phyloP scores from a whole-genome alignment of 2,888 invertebrate genomes.

The Serrognathus titanus region DNA sequence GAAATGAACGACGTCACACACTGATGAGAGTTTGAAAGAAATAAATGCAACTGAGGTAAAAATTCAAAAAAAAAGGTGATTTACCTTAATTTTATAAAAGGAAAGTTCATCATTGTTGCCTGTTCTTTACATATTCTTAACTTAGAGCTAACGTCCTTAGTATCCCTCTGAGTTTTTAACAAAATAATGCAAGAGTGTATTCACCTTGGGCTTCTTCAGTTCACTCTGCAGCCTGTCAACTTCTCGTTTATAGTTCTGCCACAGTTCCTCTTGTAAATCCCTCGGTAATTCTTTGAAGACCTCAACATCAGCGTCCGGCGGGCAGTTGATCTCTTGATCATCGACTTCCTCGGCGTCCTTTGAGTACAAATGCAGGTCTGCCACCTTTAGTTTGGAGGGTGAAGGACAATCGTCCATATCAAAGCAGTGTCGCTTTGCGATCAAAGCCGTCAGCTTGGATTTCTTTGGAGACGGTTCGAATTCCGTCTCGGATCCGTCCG shows the following conservation, averaged over 20 bases:
- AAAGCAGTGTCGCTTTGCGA: constrained; percentile 51
- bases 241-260: constrained; percentile 59
- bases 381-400: constrained; percentile 66
- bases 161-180: constrained; percentile 46
- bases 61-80: too few species aligned
- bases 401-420: constrained; percentile 57
- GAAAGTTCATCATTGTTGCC: too few species aligned
- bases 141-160: too few species aligned
- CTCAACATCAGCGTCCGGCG: constrained; percentile 63
- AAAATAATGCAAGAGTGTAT: constrained; percentile 67
- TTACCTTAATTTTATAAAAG: too few species aligned
- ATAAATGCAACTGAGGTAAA: too few species aligned
- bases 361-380: constrained; percentile 59
- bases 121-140: too few species aligned
- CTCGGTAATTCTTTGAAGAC: constrained; percentile 69
- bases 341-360: constrained; percentile 10
- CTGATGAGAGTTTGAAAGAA: too few species aligned
- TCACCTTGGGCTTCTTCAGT: constrained; percentile 57
- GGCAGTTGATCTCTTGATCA: constrained; percentile 48
- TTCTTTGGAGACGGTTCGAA: constrained; percentile 76
- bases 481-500: constrained; percentile 65
- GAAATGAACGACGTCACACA: too few species aligned
- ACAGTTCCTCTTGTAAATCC: constrained; percentile 70
- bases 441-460: constrained; percentile 52
- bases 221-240: constrained; percentile 30